Conservation (phyloP, 1,140 invertebrate genomes). For the Trichomalopsis sarcophagae region DNA sequence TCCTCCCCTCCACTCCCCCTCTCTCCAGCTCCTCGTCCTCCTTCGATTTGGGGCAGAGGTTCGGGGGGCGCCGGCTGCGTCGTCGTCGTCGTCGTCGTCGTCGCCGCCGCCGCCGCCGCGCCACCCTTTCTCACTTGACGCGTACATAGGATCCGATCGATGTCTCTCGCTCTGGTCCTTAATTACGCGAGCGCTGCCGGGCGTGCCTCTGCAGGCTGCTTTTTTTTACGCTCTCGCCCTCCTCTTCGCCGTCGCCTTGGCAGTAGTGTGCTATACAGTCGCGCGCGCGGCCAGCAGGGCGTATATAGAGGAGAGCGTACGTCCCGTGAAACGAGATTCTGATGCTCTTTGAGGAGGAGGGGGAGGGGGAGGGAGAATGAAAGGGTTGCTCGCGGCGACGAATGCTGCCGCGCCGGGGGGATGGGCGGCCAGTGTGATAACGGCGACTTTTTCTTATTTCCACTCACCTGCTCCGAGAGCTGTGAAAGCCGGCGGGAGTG, state of each 20-base stretch:
- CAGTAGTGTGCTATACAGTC: neutral
- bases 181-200: slow-evolving; percentile 64
- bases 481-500: too few relatives aligned
- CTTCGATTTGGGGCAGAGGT: slow-evolving; percentile 72
- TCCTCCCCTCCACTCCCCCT: slow-evolving; percentile 58
- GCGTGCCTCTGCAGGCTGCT: neutral
- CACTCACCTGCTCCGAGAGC: too few relatives aligned
- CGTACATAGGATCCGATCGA: slow-evolving; percentile 69
- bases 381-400: neutral
- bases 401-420: too few relatives aligned
- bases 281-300: neutral
- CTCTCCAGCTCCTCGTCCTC: slow-evolving; percentile 60
- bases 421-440: too few relatives aligned
- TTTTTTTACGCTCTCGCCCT: neutral
- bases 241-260: slow-evolving; percentile 5
- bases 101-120: slow-evolving; percentile 32
- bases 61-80: slow-evolving; percentile 57
- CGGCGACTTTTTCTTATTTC: too few relatives aligned
- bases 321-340: slow-evolving; percentile 20
- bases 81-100: slow-evolving; percentile 24
- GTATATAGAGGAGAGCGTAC: neutral
- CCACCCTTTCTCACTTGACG: slow-evolving; percentile 45
- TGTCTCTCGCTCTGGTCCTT: slow-evolving; percentile 67
- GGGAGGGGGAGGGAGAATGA: neutral
- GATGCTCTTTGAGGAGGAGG: neutral